Percentiles rank a stretch among this genome's conserved stretches.
Evolutionary conservation across 2,888 invertebrate species (phyloP).

Genomic region (Trachelus troglodyta): DNA sequence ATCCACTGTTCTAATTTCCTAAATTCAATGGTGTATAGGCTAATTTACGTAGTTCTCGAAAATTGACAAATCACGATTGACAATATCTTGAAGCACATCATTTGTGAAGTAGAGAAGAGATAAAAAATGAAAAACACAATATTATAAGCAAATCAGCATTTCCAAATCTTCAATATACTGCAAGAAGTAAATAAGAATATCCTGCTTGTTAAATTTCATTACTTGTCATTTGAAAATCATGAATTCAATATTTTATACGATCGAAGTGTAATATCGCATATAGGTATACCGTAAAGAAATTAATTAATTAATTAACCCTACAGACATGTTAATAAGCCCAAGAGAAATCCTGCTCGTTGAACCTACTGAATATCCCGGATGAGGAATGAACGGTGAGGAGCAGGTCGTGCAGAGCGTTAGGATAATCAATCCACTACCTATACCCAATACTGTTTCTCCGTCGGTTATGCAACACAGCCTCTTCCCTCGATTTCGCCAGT

Average conservation of each 20-base stretch:
- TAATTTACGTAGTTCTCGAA: neutral
- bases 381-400: neutral
- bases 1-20: slow-evolving; percentile 48
- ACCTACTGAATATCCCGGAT: slow-evolving; percentile 1
- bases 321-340: neutral
- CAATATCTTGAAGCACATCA: neutral
- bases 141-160: too few relatives aligned
- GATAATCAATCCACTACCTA: neutral
- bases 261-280: neutral
- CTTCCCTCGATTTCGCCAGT: neutral
- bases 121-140: neutral
- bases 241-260: neutral
- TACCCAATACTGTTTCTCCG: neutral
- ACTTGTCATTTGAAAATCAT: too few relatives aligned
- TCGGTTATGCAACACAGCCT: slow-evolving; percentile 7
- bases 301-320: neutral
- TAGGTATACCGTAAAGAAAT: neutral
- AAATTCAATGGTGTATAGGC: slow-evolving; percentile 27
- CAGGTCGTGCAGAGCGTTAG: slow-evolving; percentile 1
- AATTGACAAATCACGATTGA: neutral
- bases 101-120: neutral
- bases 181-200: too few relatives aligned
- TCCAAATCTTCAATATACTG: too few relatives aligned
- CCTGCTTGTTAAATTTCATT: too few relatives aligned
- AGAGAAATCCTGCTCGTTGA: neutral